A percentile compares a stretch with the other conserved stretches of the same genome.
phyloP scores from a whole-genome alignment of 2,797 vertebrate species.

The Carduelis carduelis region DNA sequence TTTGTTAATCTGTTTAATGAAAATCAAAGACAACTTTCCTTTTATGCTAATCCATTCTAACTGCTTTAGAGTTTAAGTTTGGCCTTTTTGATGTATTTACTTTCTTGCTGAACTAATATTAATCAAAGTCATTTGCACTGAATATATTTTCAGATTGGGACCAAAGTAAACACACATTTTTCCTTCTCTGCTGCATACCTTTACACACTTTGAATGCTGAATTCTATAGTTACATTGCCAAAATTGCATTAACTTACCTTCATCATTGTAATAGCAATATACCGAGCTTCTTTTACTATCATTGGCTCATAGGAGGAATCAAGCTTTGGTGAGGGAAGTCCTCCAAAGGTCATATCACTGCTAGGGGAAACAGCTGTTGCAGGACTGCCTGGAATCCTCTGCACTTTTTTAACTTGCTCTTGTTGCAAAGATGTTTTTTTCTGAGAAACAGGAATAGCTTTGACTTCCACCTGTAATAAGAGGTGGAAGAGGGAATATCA shows the following conservation, averaged over 20 bases:
- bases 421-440: conserved; percentile 93
- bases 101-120: not conserved
- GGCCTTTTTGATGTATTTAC: not conserved
- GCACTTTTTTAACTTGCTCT: conserved; percentile 89
- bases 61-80: not conserved
- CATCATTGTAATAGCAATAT: conserved; percentile 99
- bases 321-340: conserved; percentile 91
- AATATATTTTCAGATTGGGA: not conserved
- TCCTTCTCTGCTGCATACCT: not conserved
- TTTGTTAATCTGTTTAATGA: not conserved
- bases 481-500: not conserved
- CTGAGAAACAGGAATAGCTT: conserved; percentile 97
- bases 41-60: not conserved
- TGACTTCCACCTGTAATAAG: conserved; percentile 91
- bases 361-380: conserved; percentile 73
- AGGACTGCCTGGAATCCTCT: conserved; percentile 88
- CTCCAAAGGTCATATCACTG: conserved; percentile 92
- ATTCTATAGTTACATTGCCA: not conserved
- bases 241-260: conserved; percentile 82
- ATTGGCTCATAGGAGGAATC: conserved; percentile 97
- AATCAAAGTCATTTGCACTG: not conserved
- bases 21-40: not conserved
- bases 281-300: conserved; percentile 98
- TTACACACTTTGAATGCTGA: not conserved
- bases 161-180: not conserved